Evolutionary conservation across 2,113 vertebrate species (phyloP).

Genomic region (Scopus umbretta): DNA sequence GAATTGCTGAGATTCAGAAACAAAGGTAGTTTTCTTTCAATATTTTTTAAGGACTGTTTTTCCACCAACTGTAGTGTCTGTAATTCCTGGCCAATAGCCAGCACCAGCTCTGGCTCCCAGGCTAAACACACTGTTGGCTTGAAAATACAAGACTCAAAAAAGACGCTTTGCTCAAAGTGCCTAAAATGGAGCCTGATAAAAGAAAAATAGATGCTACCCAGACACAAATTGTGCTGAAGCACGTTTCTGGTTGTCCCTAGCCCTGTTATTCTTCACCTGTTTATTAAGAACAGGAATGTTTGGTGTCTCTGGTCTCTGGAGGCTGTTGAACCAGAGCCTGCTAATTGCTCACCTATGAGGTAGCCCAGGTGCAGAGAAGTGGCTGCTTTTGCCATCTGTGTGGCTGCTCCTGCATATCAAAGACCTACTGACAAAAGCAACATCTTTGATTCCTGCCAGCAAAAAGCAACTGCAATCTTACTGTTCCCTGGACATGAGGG

Average conservation of each 20-base stretch:
- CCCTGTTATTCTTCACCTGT: background rate
- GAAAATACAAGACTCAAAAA: background rate
- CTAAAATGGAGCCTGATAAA: background rate
- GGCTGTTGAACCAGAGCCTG: background rate
- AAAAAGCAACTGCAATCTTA: conserved; percentile 27
- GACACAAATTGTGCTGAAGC: background rate
- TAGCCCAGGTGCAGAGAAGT: conserved; percentile 6
- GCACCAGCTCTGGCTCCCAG: background rate
- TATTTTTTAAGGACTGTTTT: background rate
- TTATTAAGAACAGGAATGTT: background rate
- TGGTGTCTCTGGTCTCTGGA: background rate
- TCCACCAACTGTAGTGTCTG: background rate
- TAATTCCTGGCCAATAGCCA: background rate
- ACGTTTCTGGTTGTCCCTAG: background rate
- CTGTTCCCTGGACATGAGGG: background rate
- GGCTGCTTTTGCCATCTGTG: background rate
- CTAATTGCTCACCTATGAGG: background rate
- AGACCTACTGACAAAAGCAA: background rate
- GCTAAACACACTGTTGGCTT: background rate
- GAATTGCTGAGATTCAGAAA: background rate
- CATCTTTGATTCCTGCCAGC: background rate
- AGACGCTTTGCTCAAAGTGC: background rate
- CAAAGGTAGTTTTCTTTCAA: background rate
- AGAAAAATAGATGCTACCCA: background rate
- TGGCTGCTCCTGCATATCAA: conserved; percentile 13